A percentile compares a stretch with the other conserved stretches of the same genome.
phyloP scores from a whole-genome alignment of 2,797 vertebrate genomes.

The Molossus molossus region DNA sequence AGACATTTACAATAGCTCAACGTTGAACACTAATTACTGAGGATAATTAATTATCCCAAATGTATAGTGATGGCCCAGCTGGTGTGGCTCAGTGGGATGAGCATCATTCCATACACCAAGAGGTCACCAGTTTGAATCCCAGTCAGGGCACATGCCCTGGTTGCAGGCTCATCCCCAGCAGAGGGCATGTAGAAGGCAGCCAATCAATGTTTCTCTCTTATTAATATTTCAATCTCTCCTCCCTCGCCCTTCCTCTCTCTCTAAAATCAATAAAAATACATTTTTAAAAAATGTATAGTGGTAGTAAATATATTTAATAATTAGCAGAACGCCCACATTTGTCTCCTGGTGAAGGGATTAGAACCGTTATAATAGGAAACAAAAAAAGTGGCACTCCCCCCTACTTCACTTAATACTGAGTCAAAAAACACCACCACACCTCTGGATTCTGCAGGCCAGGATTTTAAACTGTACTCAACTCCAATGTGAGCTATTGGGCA shows the following conservation, averaged over 20 bases:
- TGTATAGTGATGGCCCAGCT: neutral
- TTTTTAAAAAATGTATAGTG: neutral
- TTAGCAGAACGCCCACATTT: neutral
- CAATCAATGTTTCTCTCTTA: no score
- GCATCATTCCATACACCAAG: no score
- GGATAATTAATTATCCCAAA: constrained; percentile 12
- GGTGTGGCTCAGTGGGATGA: no score
- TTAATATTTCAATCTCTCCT: no score
- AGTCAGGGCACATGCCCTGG: no score
- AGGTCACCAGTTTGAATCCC: no score
- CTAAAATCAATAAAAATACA: no score
- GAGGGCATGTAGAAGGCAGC: no score
- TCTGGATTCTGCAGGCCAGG: neutral
- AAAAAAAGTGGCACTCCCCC: neutral
- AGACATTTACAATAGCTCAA: neutral
- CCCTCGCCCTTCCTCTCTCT: no score
- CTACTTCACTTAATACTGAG: neutral
- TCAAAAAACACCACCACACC: neutral
- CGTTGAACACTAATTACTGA: neutral
- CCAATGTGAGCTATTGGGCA: neutral
- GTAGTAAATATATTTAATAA: neutral
- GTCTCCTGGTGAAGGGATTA: neutral
- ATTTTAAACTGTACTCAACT: constrained; percentile 22
- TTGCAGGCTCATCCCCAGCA: no score
- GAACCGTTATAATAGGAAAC: neutral